Evolutionary conservation across 2,113 vertebrate species (phyloP), one percentile per base, ranked within the genome.

Genomic region (Tringa solitaria): DNA sequence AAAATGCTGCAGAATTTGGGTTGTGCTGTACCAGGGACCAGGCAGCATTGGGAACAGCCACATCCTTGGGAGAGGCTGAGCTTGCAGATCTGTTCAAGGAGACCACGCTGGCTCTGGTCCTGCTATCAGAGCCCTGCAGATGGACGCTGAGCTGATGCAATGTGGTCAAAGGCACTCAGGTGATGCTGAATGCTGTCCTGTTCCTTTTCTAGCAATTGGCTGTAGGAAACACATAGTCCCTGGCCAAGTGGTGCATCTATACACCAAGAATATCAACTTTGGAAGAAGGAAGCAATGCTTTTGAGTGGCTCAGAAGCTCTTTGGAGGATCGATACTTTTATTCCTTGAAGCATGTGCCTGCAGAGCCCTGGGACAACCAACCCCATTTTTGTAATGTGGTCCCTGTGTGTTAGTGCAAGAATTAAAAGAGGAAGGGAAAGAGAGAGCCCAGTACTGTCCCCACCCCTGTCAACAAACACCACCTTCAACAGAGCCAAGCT

Each of bases 401-500:
- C 67, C 33, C 13, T 16, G 35, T 30, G 64, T 30, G 1, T 72
- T 54, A 83, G 56, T 0, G 1, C 22, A 23, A 48, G 79, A 54
- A 65, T 20, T 5, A 26, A 14, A 19, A 89, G 84, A 84, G 78
- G 82, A 74, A 70, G 63, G 48, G 78, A 57, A 75, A 72, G 74
- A 32, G 82, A 63, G 80, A 94, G 85, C 80, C 39, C 68, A 35
- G 50, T 16, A 1, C 70, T 18, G 43, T 69, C 69, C 73, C 92
- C 84, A 61, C 76, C 89, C 84, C 92, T 67, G 87, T 84, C 95
- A 95, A 92, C 81, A 92, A 96, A 87, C 77, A 91, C 76, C 89
- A 32, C 83, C 77, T 67, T 79, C 65, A 46, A 39, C 6, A 78
- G 74, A 95, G 85, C 77, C 87, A 22, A 59, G 82, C 88, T 96